Percentiles rank a stretch among this genome's conserved stretches.
These are phyloP conservation scores for Conus canariensis DNA, from an alignment of 2,888 invertebrate species.

Conservation along the genomic window DNA sequence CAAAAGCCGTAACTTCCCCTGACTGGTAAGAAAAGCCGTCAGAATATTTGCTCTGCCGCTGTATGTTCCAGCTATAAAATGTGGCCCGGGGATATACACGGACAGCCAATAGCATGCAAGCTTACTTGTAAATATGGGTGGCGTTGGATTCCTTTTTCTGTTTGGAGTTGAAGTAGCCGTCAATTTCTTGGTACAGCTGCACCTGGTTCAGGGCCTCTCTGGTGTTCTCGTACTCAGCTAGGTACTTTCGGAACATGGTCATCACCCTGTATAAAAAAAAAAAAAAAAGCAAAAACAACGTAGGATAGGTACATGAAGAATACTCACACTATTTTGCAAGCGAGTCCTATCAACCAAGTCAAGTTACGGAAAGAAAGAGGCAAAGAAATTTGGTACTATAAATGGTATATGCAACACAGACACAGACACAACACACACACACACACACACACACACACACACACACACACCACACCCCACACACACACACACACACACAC, in stretches of 20 bases:
- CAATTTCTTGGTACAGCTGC: slow-evolving; percentile 73
- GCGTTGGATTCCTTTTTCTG: slow-evolving; percentile 70
- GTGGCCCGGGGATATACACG: too few species aligned
- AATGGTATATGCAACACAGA: neutral
- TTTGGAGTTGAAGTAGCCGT: slow-evolving; percentile 68
- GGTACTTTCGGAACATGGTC: slow-evolving; percentile 75
- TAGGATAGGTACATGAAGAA: too few species aligned
- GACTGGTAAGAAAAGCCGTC: too few species aligned
- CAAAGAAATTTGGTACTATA: neutral
- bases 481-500: too few species aligned
- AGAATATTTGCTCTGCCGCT: too few species aligned
- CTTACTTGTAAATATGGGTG: slow-evolving; percentile 68
- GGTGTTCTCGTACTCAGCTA: slow-evolving; percentile 64
- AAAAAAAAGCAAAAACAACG: neutral
- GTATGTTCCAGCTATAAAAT: too few species aligned
- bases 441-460: too few species aligned
- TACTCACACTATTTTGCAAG: neutral
- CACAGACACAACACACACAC: neutral
- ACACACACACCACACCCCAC: too few species aligned
- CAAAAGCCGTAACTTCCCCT: too few species aligned
- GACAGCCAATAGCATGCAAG: neutral
- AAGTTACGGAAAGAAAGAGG: neutral
- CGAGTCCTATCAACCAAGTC: neutral
- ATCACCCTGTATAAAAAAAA: slow-evolving; percentile 65
- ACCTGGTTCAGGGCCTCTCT: slow-evolving; percentile 69